These are phyloP conservation scores for Drosophila infuscata DNA, from an alignment of 2,888 invertebrate species.

Conservation along the genomic window DNA sequence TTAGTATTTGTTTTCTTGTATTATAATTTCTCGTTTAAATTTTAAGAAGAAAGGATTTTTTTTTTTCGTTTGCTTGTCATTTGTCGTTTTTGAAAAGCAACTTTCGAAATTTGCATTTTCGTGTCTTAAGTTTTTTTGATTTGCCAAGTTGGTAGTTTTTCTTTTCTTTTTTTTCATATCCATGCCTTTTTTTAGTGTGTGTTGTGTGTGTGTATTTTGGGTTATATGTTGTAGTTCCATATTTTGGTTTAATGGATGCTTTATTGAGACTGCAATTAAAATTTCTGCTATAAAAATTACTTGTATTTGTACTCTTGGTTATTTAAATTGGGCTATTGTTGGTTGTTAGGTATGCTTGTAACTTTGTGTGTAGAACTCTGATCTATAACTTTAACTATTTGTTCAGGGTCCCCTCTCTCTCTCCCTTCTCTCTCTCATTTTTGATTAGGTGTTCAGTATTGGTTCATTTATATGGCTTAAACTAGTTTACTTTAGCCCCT, in stretches of 20 bases:
- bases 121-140: constrained; percentile 42
- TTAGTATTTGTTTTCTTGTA: constrained; percentile 34
- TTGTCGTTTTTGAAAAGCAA: constrained; percentile 49
- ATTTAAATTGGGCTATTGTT: constrained; percentile 85
- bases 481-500: constrained; percentile 48
- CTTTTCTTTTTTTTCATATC: constrained; percentile 39
- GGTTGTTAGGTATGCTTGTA: constrained; percentile 78
- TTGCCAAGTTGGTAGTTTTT: constrained; percentile 48
- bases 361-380: constrained; percentile 60
- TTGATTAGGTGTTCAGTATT: constrained; percentile 30
- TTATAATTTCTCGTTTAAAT: constrained; percentile 50
- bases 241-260: constrained; percentile 67
- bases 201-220: constrained; percentile 38
- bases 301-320: constrained; percentile 86
- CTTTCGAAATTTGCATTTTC: constrained; percentile 44
- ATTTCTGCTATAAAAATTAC: constrained; percentile 84
- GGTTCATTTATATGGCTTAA: constrained; percentile 47
- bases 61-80: constrained; percentile 49
- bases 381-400: constrained; percentile 53
- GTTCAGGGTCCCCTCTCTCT: constrained; percentile 14
- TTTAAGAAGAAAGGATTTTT: constrained; percentile 76
- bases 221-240: constrained; percentile 40
- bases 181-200: constrained; percentile 59
- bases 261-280: constrained; percentile 83
- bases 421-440: constrained; percentile 7